Percentiles rank a stretch among this genome's conserved stretches.
Evolutionary conservation across 2,113 vertebrate species (phyloP).

Genomic region (Leucopternis melanops): DNA sequence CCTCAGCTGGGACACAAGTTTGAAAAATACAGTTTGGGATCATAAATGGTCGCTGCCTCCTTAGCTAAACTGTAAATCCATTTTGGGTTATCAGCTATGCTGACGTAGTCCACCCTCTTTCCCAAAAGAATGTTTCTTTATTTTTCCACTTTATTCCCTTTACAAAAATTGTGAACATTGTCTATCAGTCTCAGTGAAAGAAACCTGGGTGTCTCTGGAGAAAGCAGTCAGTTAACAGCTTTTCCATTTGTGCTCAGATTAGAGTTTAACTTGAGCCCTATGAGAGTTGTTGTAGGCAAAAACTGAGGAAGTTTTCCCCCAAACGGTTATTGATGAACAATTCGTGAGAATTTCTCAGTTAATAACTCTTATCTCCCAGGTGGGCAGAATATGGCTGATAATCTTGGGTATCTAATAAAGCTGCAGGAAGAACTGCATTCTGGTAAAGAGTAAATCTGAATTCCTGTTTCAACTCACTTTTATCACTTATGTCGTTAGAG

Average conservation of each 20-base stretch:
- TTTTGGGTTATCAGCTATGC: not conserved
- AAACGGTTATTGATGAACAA: not conserved
- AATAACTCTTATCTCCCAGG: not conserved
- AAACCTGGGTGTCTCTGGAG: not conserved
- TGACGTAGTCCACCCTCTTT: not conserved
- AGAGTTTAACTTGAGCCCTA: not conserved
- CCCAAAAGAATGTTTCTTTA: not conserved
- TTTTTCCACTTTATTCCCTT: not conserved
- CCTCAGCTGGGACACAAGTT: not conserved
- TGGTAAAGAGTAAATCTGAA: not conserved
- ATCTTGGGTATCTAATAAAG: not conserved
- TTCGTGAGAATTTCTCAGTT: not conserved
- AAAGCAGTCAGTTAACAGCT: not conserved
- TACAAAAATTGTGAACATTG: not conserved
- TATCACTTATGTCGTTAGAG: slow-evolving; percentile 9
- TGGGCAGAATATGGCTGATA: not conserved
- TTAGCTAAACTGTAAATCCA: not conserved
- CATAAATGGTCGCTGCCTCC: not conserved
- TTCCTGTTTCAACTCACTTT: not conserved
- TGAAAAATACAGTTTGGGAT: not conserved
- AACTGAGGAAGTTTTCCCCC: not conserved
- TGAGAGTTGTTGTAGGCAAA: not conserved
- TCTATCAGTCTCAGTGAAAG: not conserved
- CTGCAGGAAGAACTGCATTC: not conserved
- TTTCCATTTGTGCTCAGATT: not conserved